Evolutionary conservation across 2,797 vertebrate species (phyloP), one percentile per base, ranked within the genome.

Genomic region (Luscinia luscinia): DNA sequence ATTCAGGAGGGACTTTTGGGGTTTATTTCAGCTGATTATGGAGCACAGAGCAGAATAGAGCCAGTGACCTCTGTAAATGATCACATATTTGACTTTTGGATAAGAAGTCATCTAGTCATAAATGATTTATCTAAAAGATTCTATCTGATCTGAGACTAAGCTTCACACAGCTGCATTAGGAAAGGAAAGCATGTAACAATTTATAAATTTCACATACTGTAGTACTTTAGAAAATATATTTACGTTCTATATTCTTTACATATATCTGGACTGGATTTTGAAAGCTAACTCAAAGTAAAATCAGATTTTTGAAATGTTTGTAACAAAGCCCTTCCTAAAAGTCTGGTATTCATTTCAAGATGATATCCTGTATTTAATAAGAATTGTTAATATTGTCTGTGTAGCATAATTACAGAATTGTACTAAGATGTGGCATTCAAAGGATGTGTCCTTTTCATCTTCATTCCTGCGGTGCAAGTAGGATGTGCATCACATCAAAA

Each of bases 11-110:
- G 80, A 91, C 93, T 90, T 87, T 41, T 92, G 81, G 77, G 84
- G 72, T 94, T 96, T 96, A 94, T 94, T 95, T 97, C 91, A 93
- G 81, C 87, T 95, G 94, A 96, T 95, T 96, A 75, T 91, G 72
- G 90, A 92, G 57, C 90, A 90, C 77, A 92, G 87, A 94, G 76
- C 61, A 94, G 91, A 94, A 96, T 87, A 91, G 77, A 92, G 84
- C 83, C 93, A 81, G 87, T 95, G 95, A 96, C 93, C 95, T 96
- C 96, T 97, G 94, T 95, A 97, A 96, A 97, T 97, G 93, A 96
- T 95, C 92, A 94, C 70, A 96, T 95, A 95, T 96, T 96, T 96
- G 93, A 87, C 92, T 96, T 95, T 96, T 94, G 95, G 90, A 91
- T 93, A 96, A 95, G 94, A 94, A 95, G 90, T 85, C 90, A 92